Evolutionary conservation across 2,113 vertebrate species (phyloP).

Genomic region (Hippotragus niger): DNA sequence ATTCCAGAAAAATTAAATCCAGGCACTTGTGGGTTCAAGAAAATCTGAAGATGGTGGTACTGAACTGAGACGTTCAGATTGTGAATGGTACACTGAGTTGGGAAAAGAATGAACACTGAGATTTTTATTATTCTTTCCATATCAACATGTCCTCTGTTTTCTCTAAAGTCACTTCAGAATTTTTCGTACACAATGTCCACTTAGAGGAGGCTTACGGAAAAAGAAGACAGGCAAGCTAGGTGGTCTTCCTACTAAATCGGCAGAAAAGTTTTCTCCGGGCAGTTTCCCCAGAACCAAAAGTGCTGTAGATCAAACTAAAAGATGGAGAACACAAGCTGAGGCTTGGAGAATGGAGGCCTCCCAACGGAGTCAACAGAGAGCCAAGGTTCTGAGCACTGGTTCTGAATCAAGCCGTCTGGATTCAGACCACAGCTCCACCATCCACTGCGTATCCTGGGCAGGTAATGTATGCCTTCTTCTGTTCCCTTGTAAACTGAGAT

Average conservation of each 20-base stretch:
- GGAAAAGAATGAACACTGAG: not conserved
- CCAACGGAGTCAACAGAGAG: accelerated
- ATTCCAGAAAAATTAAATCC: not conserved
- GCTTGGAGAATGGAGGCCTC: not conserved
- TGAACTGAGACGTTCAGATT: not conserved
- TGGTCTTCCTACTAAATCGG: not conserved
- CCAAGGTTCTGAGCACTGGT: accelerated
- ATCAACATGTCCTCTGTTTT: not conserved
- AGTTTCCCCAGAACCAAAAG: not conserved
- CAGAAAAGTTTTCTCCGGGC: not conserved
- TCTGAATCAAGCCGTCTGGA: not conserved
- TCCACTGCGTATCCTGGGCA: too few species aligned
- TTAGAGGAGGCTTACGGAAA: not conserved
- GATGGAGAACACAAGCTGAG: not conserved
- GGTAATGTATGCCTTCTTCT: not conserved
- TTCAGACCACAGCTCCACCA: not conserved
- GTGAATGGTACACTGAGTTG: not conserved
- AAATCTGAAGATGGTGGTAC: not conserved
- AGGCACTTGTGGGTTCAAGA: not conserved
- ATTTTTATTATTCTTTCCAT: not conserved
- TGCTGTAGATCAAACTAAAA: not conserved
- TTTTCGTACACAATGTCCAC: not conserved
- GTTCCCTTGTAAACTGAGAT: not conserved
- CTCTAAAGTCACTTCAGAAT: not conserved
- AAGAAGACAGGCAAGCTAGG: not conserved